A percentile compares a stretch with the other conserved stretches of the same genome.
Conservation (phyloP, 2,888 invertebrate species). For the Priocnemis perturbator region DNA sequence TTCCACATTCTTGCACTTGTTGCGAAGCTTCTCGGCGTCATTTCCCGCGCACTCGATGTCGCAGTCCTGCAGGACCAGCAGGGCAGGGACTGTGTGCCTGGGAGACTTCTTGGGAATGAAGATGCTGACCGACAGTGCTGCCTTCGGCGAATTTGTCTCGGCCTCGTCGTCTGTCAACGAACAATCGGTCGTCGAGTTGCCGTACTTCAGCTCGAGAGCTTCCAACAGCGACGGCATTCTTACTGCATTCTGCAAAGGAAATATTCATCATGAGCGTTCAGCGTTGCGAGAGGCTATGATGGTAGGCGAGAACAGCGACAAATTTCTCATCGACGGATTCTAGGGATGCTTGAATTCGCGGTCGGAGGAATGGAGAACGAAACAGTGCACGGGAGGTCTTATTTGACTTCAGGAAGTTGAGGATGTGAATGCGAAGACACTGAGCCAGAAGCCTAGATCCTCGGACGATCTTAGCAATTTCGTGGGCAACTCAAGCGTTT, state of each 20-base stretch:
- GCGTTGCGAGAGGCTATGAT: too few species aligned
- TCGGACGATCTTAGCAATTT: too few species aligned
- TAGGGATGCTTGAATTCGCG: too few species aligned
- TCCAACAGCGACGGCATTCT: constrained; percentile 92
- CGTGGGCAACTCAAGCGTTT: too few species aligned
- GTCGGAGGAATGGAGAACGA: too few species aligned
- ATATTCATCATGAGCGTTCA: neutral
- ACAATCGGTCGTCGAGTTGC: constrained; percentile 78
- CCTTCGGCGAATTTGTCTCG: constrained; percentile 76
- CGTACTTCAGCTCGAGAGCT: constrained; percentile 92
- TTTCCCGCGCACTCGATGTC: constrained; percentile 94
- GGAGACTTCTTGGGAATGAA: constrained; percentile 91
- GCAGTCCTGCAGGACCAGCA: constrained; percentile 92
- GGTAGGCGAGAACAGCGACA: too few species aligned
- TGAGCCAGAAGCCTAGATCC: too few species aligned
- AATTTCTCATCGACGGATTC: too few species aligned
- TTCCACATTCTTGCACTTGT: constrained; percentile 92
- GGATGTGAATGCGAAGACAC: too few species aligned
- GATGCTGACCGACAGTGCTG: constrained; percentile 86
- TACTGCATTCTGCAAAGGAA: constrained; percentile 52
- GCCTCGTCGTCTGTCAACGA: constrained; percentile 77
- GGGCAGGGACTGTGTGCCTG: constrained; percentile 85
- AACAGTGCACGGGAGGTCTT: too few species aligned
- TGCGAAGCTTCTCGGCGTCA: constrained; percentile 83
- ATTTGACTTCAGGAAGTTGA: neutral